A percentile compares a stretch with the other conserved stretches of the same genome.
Conservation (phyloP, 2,888 invertebrate species). For the Dasypogon diadema region DNA sequence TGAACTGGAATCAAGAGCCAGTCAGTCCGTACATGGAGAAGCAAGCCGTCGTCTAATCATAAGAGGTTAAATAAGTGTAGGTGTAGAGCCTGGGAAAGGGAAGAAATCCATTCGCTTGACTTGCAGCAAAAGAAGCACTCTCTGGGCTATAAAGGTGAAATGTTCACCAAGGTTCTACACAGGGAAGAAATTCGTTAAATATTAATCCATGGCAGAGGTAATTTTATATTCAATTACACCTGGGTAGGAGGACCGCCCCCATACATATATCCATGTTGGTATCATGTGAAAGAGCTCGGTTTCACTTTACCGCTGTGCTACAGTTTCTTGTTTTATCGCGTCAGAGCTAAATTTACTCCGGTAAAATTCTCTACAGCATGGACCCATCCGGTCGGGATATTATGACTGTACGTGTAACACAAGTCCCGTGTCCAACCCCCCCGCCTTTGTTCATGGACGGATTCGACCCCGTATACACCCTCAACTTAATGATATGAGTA, state of each 20-base stretch:
- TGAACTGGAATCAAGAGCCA: background rate
- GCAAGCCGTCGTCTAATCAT: constrained; percentile 19
- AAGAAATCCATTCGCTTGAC: constrained; percentile 51
- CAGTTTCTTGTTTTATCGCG: constrained; percentile 34
- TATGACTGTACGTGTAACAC: constrained; percentile 27
- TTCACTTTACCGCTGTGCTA: constrained; percentile 1
- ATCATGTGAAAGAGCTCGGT: constrained; percentile 15
- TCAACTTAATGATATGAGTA: constrained; percentile 40
- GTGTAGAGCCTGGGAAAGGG: background rate
- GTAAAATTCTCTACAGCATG: background rate
- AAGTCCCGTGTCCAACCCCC: background rate
- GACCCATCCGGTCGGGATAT: background rate
- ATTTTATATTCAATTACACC: constrained; percentile 61
- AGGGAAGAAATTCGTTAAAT: constrained; percentile 60
- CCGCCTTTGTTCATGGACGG: background rate
- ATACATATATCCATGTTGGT: constrained; percentile 18
- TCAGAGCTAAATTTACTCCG: constrained; percentile 16
- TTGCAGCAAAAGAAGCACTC: constrained; percentile 41
- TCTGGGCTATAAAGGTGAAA: constrained; percentile 24
- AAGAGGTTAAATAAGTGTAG: constrained; percentile 40
- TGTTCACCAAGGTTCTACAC: constrained; percentile 40
- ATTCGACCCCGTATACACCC: constrained; percentile 5
- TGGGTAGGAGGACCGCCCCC: constrained; percentile 49
- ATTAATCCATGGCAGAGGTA: constrained; percentile 60
- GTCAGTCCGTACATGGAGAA: background rate